Percentiles rank a stretch among this genome's conserved stretches.
These are phyloP conservation scores for Steinernema khuongi DNA, from an alignment of 1,140 invertebrate species.

Conservation along the genomic window DNA sequence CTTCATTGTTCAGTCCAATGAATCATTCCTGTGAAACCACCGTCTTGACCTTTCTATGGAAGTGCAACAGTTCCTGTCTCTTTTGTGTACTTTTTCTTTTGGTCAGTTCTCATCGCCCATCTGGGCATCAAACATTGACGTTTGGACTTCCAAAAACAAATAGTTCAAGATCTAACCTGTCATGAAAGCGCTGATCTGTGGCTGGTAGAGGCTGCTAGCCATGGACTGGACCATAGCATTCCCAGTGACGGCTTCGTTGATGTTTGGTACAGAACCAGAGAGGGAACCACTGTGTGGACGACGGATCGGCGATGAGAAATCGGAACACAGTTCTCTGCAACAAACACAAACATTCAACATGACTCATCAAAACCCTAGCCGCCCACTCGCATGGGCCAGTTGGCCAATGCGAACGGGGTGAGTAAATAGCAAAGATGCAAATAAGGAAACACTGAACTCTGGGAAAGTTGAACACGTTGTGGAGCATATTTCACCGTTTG, in stretches of 20 bases:
- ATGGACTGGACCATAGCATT: not conserved
- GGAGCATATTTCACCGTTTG: not conserved
- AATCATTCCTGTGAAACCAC: no score
- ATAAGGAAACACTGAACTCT: not conserved
- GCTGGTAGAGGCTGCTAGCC: not conserved
- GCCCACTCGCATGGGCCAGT: not conserved
- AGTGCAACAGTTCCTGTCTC: no score
- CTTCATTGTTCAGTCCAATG: no score
- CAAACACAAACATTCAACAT: not conserved
- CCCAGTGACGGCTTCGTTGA: not conserved
- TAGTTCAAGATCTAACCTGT: not conserved
- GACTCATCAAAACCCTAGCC: not conserved
- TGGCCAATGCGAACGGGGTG: not conserved
- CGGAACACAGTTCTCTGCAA: not conserved
- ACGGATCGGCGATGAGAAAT: not conserved
- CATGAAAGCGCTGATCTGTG: slow-evolving; percentile 6
- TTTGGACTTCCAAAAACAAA: not conserved
- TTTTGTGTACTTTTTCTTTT: no score
- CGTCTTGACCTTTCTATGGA: no score
- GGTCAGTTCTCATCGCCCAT: no score
- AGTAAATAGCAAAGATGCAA: not conserved
- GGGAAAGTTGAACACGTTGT: not conserved
- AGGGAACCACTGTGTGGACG: not conserved
- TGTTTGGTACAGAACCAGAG: not conserved
- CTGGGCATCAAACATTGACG: no score